These are phyloP conservation scores for Cnemophilus loriae DNA, from an alignment of 2,113 vertebrate genomes.

Conservation along the genomic window DNA sequence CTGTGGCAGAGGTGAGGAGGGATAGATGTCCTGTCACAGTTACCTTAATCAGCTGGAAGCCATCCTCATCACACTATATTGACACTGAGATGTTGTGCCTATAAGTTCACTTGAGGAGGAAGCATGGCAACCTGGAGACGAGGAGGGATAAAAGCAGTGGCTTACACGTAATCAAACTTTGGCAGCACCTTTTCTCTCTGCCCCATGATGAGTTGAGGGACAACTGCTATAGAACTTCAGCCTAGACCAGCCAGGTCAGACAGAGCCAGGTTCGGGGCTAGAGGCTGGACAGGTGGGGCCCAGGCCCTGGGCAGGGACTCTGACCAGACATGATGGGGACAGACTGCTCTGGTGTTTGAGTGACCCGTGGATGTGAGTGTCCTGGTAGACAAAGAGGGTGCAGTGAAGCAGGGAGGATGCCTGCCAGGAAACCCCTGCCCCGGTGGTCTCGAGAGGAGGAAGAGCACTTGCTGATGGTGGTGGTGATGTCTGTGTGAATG, in stretches of 20 bases:
- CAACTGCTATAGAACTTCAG: not conserved
- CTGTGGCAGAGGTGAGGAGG: too few relatives aligned
- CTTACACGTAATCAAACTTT: rapidly evolving
- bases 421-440: not conserved
- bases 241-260: not conserved
- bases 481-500: not conserved
- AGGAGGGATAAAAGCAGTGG: not conserved
- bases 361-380: rapidly evolving
- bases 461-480: rapidly evolving
- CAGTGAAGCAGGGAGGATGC: not conserved
- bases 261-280: too few relatives aligned
- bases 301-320: not conserved
- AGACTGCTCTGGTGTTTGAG: not conserved
- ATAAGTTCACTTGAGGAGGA: not conserved
- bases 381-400: not conserved
- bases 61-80: not conserved
- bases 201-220: not conserved
- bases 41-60: not conserved
- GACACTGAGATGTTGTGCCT: not conserved
- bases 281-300: not conserved
- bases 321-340: rapidly evolving
- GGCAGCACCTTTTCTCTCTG: not conserved
- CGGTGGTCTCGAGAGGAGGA: not conserved
- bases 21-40: too few relatives aligned
- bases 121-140: not conserved